These are phyloP conservation scores for Hirudo medicinalis DNA, from an alignment of 1,140 invertebrate species.

Conservation along the genomic window DNA sequence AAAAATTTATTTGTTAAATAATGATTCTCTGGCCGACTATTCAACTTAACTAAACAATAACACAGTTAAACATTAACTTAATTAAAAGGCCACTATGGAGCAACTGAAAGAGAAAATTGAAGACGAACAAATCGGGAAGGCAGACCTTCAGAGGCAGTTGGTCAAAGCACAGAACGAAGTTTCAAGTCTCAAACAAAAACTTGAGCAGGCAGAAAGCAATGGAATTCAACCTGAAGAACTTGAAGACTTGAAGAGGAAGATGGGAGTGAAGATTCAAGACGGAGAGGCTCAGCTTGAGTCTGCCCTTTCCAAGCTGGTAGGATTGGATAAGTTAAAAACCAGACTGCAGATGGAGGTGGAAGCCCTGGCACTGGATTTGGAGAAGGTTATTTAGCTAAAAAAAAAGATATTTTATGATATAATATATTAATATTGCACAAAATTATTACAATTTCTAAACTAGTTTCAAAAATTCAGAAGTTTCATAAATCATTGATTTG, in stretches of 20 bases:
- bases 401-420: too few relatives aligned
- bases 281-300: conserved; percentile 78
- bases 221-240: conserved; percentile 90
- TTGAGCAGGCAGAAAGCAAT: conserved; percentile 44
- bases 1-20: too few relatives aligned
- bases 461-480: not conserved
- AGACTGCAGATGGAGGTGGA: conserved; percentile 91
- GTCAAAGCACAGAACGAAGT: conserved; percentile 93
- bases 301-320: conserved; percentile 47
- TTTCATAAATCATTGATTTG: not conserved
- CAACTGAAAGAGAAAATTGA: conserved; percentile 16
- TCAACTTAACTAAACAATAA: too few relatives aligned
- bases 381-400: conserved; percentile 37
- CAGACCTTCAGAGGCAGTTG: conserved; percentile 29
- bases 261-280: conserved; percentile 86
- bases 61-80: too few relatives aligned
- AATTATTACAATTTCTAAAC: too few relatives aligned
- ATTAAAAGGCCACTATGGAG: conserved; percentile 6
- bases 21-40: too few relatives aligned
- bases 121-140: conserved; percentile 11
- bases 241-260: conserved; percentile 91
- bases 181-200: conserved; percentile 54
- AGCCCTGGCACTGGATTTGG: conserved; percentile 91
- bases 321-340: conserved; percentile 90
- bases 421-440: too few relatives aligned